Evolutionary conservation across 2,888 invertebrate species (phyloP).

Genomic region (Trichogramma evanescens): DNA sequence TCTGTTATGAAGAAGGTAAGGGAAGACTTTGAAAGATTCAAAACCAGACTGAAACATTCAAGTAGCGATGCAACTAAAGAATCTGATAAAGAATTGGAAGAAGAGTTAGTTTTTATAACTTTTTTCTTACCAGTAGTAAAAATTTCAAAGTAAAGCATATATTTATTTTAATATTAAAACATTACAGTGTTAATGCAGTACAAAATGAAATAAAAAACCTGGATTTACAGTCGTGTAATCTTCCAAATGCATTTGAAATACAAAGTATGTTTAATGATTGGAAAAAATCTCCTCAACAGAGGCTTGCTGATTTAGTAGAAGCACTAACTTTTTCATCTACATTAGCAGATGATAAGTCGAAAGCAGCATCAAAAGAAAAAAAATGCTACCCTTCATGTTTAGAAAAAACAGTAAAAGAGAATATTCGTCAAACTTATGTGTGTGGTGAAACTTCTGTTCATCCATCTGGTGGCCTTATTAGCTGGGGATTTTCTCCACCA

Average conservation of each 20-base stretch:
- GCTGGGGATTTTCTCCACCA: too few species aligned
- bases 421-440: neutral
- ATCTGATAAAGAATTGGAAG: conserved; percentile 9
- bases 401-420: conserved; percentile 15
- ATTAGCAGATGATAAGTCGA: conserved; percentile 20
- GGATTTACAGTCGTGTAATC: conserved; percentile 10
- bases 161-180: neutral
- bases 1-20: conserved; percentile 34
- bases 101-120: conserved; percentile 3
- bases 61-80: conserved; percentile 9
- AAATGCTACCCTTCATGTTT: conserved; percentile 15
- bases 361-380: conserved; percentile 9
- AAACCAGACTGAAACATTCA: conserved; percentile 26
- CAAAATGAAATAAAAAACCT: conserved; percentile 13
- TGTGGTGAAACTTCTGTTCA: too few species aligned
- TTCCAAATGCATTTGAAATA: conserved; percentile 23
- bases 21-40: conserved; percentile 35
- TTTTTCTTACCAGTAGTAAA: neutral
- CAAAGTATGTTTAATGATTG: conserved; percentile 35
- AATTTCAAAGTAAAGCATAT: neutral
- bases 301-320: conserved; percentile 32
- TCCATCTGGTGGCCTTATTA: too few species aligned
- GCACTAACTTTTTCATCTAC: conserved; percentile 25
- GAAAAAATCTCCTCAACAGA: conserved; percentile 34
- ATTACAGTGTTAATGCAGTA: conserved; percentile 1